Evolutionary conservation across 2,797 vertebrate species (phyloP).

Genomic region (Lycodopsis pacificus): DNA sequence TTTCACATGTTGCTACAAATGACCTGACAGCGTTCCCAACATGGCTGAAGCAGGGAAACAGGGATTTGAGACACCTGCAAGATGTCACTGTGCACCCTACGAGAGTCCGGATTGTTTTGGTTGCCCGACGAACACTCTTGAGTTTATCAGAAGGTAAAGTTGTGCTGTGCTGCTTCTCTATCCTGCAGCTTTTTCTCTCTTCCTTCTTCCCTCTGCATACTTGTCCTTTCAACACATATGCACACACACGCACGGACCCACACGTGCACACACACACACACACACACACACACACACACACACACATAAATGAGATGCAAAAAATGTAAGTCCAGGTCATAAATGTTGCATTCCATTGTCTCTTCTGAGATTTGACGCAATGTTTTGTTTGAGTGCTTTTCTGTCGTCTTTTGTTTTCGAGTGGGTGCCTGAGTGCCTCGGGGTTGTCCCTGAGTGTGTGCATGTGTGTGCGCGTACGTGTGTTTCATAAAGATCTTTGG

Average conservation of each 20-base stretch:
- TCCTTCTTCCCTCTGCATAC: slow-evolving; percentile 28
- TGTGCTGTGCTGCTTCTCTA: slow-evolving; percentile 16
- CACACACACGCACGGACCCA: neutral
- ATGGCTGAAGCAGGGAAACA: slow-evolving; percentile 10
- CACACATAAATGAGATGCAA: slow-evolving; percentile 30
- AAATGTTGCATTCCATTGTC: slow-evolving; percentile 72
- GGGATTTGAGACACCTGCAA: slow-evolving; percentile 28
- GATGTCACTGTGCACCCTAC: slow-evolving; percentile 7
- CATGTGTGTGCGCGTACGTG: neutral
- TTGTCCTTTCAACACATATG: neutral
- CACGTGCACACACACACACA: neutral
- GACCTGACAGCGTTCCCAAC: slow-evolving; percentile 4
- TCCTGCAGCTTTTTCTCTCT: slow-evolving; percentile 34
- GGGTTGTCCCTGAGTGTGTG: slow-evolving; percentile 29
- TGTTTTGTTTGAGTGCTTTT: slow-evolving; percentile 70
- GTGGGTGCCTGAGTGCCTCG: slow-evolving; percentile 33
- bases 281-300: slow-evolving; percentile 7
- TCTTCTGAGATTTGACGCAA: slow-evolving; percentile 72
- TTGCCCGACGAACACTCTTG: slow-evolving; percentile 16
- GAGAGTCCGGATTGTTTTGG: slow-evolving; percentile 35
- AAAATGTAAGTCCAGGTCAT: slow-evolving; percentile 65
- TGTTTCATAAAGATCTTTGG: slow-evolving; percentile 28
- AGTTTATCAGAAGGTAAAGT: slow-evolving; percentile 34
- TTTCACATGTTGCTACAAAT: slow-evolving; percentile 8
- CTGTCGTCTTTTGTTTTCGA: slow-evolving; percentile 66